These are phyloP conservation scores for Mimachlamys varia DNA, from an alignment of 2,888 invertebrate species.

Conservation along the genomic window DNA sequence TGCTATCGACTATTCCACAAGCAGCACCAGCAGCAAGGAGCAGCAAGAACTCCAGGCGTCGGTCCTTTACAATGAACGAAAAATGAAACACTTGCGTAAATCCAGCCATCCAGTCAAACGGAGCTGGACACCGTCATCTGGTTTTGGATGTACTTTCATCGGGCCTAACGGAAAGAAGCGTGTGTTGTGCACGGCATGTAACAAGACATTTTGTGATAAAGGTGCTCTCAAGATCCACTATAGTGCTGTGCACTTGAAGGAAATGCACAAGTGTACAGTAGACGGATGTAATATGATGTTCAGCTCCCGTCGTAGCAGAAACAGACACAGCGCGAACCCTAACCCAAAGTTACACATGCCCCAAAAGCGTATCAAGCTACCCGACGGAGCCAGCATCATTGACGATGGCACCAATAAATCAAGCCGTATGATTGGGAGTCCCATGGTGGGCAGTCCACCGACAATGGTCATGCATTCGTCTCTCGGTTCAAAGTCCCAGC, in stretches of 20 bases:
- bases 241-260: conserved; percentile 98
- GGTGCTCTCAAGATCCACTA: conserved; percentile 99
- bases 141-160: conserved; percentile 77
- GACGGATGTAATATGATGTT: conserved; percentile 99
- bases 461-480: conserved; percentile 66
- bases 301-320: conserved; percentile 96
- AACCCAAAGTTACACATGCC: conserved; percentile 99
- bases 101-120: conserved; percentile 81
- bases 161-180: conserved; percentile 89
- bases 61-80: conserved; percentile 70
- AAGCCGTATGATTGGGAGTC: conserved; percentile 55
- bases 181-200: conserved; percentile 98
- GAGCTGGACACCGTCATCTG: conserved; percentile 81
- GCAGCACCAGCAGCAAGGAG: conserved; percentile 60
- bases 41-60: conserved; percentile 54
- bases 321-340: conserved; percentile 98
- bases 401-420: conserved; percentile 64
- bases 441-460: conserved; percentile 58
- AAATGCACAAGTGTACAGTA: conserved; percentile 99
- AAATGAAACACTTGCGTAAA: conserved; percentile 80
- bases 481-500: conserved; percentile 58
- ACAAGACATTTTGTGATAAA: conserved; percentile 99
- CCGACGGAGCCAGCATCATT: conserved; percentile 82
- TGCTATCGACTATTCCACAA: conserved; percentile 62
- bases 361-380: conserved; percentile 91